A percentile compares a stretch with the other conserved stretches of the same genome.
Evolutionary conservation across 2,888 invertebrate genomes (phyloP).

Genomic region (Drosophila falleni): DNA sequence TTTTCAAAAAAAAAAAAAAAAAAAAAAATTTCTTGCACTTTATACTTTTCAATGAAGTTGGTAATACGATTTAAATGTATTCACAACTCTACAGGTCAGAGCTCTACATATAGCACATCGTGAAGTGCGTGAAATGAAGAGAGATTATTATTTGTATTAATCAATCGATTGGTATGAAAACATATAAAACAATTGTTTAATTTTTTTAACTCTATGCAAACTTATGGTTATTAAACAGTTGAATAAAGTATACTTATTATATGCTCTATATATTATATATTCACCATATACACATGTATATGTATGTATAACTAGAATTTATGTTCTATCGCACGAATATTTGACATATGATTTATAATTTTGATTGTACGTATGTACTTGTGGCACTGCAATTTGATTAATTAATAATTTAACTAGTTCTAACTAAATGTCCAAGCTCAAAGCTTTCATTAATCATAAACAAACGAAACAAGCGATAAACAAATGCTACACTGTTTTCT

Average conservation of each 20-base stretch:
- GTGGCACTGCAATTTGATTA: slow-evolving; percentile 20
- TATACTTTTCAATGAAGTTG: background rate
- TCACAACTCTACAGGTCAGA: background rate
- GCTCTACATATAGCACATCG: background rate
- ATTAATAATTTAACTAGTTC: slow-evolving; percentile 28
- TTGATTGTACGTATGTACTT: slow-evolving; percentile 11
- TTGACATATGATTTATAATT: slow-evolving; percentile 31
- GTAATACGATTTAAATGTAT: background rate
- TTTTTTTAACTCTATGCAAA: slow-evolving; percentile 19
- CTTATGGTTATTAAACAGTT: slow-evolving; percentile 4
- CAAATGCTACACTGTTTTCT: slow-evolving; percentile 6
- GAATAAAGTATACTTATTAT: slow-evolving; percentile 6
- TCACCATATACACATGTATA: slow-evolving; percentile 11
- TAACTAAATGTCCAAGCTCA: slow-evolving; percentile 42
- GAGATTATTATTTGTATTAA: background rate
- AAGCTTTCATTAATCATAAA: slow-evolving; percentile 27
- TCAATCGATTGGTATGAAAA: background rate
- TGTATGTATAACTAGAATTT: slow-evolving; percentile 9
- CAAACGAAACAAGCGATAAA: background rate
- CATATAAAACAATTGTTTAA: slow-evolving; percentile 13
- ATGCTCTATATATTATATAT: slow-evolving; percentile 18
- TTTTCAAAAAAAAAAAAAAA: background rate
- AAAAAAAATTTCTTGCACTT: background rate
- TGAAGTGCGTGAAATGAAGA: background rate
- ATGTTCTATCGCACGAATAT: slow-evolving; percentile 26